Percentiles rank a stretch among this genome's conserved stretches.
Conservation (phyloP, 1,140 invertebrate genomes). For the Drosophila cardini region DNA sequence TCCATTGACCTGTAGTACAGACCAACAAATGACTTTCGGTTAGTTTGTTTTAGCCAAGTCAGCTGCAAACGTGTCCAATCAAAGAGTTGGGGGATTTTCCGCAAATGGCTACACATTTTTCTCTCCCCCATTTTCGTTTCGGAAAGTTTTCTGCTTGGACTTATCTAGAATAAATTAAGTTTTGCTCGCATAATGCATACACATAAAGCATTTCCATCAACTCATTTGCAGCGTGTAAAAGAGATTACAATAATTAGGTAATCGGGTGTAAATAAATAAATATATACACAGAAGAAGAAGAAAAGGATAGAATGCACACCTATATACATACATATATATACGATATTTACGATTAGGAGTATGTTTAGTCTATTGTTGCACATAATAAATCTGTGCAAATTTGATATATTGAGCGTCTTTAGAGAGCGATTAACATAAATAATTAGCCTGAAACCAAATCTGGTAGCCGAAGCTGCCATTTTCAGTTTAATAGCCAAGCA, state of each 20-base stretch:
- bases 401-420: conserved; percentile 67
- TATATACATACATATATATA: background rate
- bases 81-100: conserved; percentile 6
- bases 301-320: too few species aligned
- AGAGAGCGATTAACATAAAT: conserved; percentile 82
- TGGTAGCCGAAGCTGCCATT: conserved; percentile 38
- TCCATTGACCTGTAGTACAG: conserved; percentile 59
- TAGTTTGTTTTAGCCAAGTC: conserved; percentile 56
- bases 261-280: conserved; percentile 32
- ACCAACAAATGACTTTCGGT: conserved; percentile 60
- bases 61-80: conserved; percentile 45
- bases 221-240: conserved; percentile 5
- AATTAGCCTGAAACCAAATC: conserved; percentile 72
- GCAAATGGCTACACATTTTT: background rate
- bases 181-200: conserved; percentile 3
- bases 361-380: conserved; percentile 26
- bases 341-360: background rate
- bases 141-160: background rate
- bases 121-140: background rate
- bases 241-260: conserved; percentile 44
- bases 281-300: conserved; percentile 9
- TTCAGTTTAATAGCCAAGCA: conserved; percentile 56
- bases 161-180: conserved; percentile 4
- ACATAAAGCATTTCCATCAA: conserved; percentile 12
- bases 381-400: conserved; percentile 55